phyloP scores from a whole-genome alignment of 2,888 invertebrate genomes.

The Prenolepis imparis region DNA sequence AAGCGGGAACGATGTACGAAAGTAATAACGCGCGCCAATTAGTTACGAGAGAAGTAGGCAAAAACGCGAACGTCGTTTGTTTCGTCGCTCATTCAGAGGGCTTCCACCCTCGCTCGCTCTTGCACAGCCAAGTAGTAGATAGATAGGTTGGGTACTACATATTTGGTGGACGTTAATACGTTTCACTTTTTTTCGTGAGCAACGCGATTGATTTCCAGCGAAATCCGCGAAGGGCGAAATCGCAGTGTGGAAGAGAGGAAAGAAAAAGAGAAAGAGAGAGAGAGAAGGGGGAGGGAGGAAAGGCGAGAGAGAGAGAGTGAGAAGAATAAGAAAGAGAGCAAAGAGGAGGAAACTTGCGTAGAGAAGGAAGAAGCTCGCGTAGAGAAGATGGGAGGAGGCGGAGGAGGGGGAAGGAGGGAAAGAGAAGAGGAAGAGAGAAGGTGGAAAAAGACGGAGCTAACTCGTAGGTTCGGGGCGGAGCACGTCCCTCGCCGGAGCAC shows the following conservation, averaged over 20 bases:
- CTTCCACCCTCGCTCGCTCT: background rate
- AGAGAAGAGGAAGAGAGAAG: slow-evolving; percentile 59
- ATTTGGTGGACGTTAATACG: slow-evolving; percentile 38
- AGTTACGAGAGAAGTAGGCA: slow-evolving; percentile 50
- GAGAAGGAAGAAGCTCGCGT: background rate
- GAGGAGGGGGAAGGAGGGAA: slow-evolving; percentile 23
- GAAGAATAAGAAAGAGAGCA: slow-evolving; percentile 37
- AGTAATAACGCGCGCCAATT: slow-evolving; percentile 56
- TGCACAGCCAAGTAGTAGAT: background rate
- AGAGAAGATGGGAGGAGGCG: slow-evolving; percentile 20
- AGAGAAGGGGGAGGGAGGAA: slow-evolving; percentile 39
- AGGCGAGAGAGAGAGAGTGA: no score
- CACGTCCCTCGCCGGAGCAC: slow-evolving; percentile 87
- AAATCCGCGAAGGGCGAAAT: slow-evolving; percentile 44
- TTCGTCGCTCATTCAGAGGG: slow-evolving; percentile 35
- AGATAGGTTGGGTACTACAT: background rate
- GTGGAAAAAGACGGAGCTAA: slow-evolving; percentile 78
- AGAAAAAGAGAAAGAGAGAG: slow-evolving; percentile 29
- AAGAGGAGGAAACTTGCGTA: background rate
- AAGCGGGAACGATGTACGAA: slow-evolving; percentile 47
- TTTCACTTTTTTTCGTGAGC: slow-evolving; percentile 43
- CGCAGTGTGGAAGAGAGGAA: background rate
- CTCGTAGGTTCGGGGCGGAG: slow-evolving; percentile 81
- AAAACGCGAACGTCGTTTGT: slow-evolving; percentile 40
- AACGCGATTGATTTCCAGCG: slow-evolving; percentile 48